These are phyloP conservation scores for Sceliomorpha sp. DNA, from an alignment of 2,888 invertebrate genomes.

Conservation along the genomic window DNA sequence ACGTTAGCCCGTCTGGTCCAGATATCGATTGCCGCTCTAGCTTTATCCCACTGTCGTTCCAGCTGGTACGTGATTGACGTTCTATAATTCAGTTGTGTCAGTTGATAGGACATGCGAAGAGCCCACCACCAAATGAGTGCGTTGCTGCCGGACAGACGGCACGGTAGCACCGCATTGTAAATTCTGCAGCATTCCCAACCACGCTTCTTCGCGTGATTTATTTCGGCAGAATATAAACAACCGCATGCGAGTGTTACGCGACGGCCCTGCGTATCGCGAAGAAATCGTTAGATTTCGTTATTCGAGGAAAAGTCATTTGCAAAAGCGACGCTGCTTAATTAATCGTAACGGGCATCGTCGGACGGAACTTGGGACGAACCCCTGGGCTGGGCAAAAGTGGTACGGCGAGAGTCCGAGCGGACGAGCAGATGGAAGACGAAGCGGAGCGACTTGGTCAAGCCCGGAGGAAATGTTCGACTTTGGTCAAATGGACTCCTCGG, in stretches of 20 bases:
- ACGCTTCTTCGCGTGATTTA: constrained; percentile 44
- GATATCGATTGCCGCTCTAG: constrained; percentile 65
- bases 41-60: constrained; percentile 54
- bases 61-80: constrained; percentile 65
- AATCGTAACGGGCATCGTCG: too few relatives aligned
- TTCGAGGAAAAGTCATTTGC: too few relatives aligned
- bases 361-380: too few relatives aligned
- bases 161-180: constrained; percentile 21
- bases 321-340: background rate
- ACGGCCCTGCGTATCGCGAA: constrained; percentile 18
- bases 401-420: constrained; percentile 62
- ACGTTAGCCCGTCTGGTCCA: constrained; percentile 54
- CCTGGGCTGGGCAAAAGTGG: constrained; percentile 53
- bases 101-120: constrained; percentile 67
- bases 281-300: constrained; percentile 13
- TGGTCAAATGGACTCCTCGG: constrained; percentile 58
- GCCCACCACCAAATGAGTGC: constrained; percentile 43
- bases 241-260: constrained; percentile 13
- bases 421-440: constrained; percentile 28
- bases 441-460: constrained; percentile 56
- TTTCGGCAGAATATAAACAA: constrained; percentile 33
- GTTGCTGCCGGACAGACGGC: constrained; percentile 31
- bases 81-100: constrained; percentile 70
- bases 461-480: constrained; percentile 59
- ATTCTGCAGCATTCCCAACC: constrained; percentile 26